phyloP scores from a whole-genome alignment of 2,888 invertebrate species.

The Drosophila demipolita region DNA sequence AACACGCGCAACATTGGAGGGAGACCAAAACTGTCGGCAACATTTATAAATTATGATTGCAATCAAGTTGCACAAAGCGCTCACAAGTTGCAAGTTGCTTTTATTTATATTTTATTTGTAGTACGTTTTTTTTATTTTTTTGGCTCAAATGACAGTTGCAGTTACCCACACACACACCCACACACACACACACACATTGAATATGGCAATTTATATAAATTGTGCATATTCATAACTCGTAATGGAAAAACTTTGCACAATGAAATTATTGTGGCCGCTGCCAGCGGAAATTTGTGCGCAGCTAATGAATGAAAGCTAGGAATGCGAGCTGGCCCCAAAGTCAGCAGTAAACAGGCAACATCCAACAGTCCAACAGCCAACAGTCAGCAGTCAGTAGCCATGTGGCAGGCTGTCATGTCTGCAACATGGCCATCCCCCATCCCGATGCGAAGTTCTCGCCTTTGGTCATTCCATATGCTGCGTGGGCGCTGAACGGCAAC shows the following conservation, averaged over 20 bases:
- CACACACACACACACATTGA: conserved; percentile 40
- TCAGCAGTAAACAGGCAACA: neutral
- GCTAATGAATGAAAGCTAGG: conserved; percentile 49
- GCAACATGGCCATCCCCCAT: neutral
- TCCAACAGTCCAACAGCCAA: neutral
- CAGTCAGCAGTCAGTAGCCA: neutral
- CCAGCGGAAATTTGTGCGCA: conserved; percentile 48
- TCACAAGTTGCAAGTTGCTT: conserved; percentile 42
- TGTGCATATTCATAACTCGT: conserved; percentile 74
- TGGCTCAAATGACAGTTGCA: conserved; percentile 65
- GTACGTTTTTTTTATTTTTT: conserved; percentile 17
- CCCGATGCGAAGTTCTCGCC: conserved; percentile 1
- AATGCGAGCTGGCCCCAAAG: conserved; percentile 5
- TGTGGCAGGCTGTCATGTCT: conserved; percentile 29
- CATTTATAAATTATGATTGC: conserved; percentile 81
- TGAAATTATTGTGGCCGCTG: conserved; percentile 63
- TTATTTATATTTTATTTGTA: neutral
- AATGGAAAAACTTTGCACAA: conserved; percentile 68
- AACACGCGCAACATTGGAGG: conserved; percentile 28
- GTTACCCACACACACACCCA: conserved; percentile 45
- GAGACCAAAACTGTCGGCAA: conserved; percentile 74
- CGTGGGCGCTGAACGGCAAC: conserved; percentile 58
- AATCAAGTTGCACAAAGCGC: conserved; percentile 77
- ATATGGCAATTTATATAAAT: conserved; percentile 75
- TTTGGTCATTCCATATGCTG: conserved; percentile 50